Conservation (phyloP, 2,888 invertebrate genomes). For the Mesochorus sp. region DNA sequence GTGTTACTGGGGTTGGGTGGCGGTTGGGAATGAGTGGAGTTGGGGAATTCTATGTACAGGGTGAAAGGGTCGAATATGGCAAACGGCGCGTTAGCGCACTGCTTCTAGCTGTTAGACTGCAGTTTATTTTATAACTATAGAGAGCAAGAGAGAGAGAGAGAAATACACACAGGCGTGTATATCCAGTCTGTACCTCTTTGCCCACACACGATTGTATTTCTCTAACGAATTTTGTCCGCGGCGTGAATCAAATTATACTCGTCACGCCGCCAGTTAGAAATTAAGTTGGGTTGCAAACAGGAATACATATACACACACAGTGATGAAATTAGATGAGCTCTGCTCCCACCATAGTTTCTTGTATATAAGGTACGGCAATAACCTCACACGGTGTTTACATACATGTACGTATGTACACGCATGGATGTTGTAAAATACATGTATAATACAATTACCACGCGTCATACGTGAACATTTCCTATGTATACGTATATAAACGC, state of each 20-base stretch:
- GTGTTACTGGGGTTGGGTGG: too few relatives aligned
- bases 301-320: neutral
- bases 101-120: neutral
- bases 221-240: slow-evolving; percentile 45
- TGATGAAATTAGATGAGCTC: slow-evolving; percentile 39
- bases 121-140: neutral
- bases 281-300: slow-evolving; percentile 14
- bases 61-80: slow-evolving; percentile 29
- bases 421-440: neutral
- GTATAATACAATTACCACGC: slow-evolving; percentile 18
- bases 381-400: neutral
- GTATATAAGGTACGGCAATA: slow-evolving; percentile 4
- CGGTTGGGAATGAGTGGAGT: neutral
- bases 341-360: neutral
- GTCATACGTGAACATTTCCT: slow-evolving; percentile 24
- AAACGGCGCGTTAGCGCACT: slow-evolving; percentile 11
- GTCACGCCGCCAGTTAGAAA: slow-evolving; percentile 37
- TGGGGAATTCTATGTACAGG: neutral
- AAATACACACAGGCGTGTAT: neutral
- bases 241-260: slow-evolving; percentile 50
- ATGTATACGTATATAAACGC: neutral
- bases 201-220: slow-evolving; percentile 34
- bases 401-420: neutral
- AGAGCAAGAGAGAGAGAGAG: too few relatives aligned
- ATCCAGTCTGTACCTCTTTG: neutral